Conservation (phyloP, 2,888 invertebrate genomes). For the Napeogenes sylphis region DNA sequence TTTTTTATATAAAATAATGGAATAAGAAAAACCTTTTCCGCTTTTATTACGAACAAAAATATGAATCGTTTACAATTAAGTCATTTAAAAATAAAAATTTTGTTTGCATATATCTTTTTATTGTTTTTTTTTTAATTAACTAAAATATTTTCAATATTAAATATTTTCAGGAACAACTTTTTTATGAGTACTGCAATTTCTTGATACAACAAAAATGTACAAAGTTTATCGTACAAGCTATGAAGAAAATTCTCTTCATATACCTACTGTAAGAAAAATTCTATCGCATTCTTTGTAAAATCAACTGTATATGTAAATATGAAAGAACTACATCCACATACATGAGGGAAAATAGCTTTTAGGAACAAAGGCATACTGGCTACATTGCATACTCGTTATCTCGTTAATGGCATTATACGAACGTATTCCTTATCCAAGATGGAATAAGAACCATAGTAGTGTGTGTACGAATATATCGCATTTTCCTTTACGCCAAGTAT, state of each 20-base stretch:
- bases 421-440: neutral
- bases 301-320: constrained; percentile 3
- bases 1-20: neutral
- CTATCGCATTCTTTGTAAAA: neutral
- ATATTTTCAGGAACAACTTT: neutral
- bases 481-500: neutral
- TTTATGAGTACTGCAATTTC: neutral
- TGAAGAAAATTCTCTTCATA: neutral
- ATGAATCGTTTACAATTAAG: no score
- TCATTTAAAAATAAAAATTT: no score
- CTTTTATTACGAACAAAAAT: no score
- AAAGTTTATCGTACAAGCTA: neutral
- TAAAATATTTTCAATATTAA: no score
- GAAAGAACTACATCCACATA: constrained; percentile 1
- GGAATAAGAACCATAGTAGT: neutral
- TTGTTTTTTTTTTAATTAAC: no score
- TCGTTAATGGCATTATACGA: neutral
- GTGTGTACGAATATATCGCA: neutral
- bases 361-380: constrained; percentile 3
- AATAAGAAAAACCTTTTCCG: neutral
- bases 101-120: no score
- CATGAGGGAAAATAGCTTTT: neutral
- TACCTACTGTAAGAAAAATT: neutral
- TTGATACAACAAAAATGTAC: neutral
- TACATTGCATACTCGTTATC: constrained; percentile 4